Conservation (phyloP, 2,888 invertebrate species). For the Drosophila recens region DNA sequence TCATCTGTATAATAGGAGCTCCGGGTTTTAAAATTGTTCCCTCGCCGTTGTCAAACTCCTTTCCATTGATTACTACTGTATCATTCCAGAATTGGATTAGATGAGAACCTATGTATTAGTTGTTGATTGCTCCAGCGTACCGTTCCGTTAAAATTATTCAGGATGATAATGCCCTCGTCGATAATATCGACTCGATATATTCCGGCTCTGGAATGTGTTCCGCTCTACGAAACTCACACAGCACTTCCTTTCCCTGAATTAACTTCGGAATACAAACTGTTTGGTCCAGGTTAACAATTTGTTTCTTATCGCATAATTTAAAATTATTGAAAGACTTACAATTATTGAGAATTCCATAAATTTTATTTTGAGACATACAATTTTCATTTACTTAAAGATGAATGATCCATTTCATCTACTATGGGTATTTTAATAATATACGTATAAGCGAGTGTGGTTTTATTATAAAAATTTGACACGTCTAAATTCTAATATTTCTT, state of each 20-base stretch:
- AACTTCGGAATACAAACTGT: background rate
- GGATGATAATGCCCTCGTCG: background rate
- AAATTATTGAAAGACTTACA: background rate
- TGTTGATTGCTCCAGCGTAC: background rate
- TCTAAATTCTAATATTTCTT: constrained; percentile 1
- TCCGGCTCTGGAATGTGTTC: background rate
- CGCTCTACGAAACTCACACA: background rate
- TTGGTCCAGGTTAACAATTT: background rate
- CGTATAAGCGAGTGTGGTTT: background rate
- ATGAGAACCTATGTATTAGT: background rate
- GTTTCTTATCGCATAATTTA: background rate
- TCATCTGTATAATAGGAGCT: no score
- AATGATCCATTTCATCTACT: background rate
- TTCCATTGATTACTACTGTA: background rate
- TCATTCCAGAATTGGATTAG: background rate
- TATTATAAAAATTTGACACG: background rate
- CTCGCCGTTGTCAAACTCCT: background rate
- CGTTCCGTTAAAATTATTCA: background rate
- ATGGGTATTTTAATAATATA: background rate
- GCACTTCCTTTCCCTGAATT: background rate
- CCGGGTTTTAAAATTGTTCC: background rate
- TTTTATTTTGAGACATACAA: background rate
- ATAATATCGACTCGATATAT: background rate
- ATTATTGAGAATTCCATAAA: background rate
- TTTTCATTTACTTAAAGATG: background rate